Evolutionary conservation across 2,113 vertebrate genomes (phyloP).

Genomic region (Strix uralensis): DNA sequence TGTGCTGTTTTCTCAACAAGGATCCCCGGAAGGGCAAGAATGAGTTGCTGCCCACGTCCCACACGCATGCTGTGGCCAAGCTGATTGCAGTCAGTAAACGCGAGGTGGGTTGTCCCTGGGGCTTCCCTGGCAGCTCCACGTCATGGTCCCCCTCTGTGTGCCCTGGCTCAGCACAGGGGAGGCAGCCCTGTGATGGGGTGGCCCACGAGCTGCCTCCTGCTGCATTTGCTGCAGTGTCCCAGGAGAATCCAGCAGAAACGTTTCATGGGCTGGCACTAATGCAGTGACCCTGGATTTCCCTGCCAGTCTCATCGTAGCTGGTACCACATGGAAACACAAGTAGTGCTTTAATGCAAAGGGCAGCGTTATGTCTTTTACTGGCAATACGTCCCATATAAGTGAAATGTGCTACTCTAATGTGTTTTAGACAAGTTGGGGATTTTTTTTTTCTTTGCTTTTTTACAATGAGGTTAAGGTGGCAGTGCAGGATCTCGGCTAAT

Average conservation of each 20-base stretch:
- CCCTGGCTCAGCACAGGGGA: rapidly evolving
- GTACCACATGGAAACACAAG: not conserved
- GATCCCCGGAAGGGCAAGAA: not conserved
- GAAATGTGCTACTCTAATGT: not conserved
- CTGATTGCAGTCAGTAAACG: rapidly evolving
- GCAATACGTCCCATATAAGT: not conserved
- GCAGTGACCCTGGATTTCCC: not conserved
- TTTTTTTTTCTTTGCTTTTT: not conserved
- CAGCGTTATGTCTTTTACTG: not conserved
- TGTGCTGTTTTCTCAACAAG: not conserved
- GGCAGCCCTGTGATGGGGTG: rapidly evolving
- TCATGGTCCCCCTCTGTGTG: not conserved
- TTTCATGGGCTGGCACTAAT: not conserved
- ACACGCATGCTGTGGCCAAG: rapidly evolving
- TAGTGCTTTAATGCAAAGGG: not conserved
- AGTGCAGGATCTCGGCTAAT: not conserved
- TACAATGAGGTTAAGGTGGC: not conserved
- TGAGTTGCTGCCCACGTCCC: rapidly evolving
- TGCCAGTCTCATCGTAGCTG: rapidly evolving
- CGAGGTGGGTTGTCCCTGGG: rapidly evolving
- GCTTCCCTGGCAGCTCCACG: rapidly evolving
- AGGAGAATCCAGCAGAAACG: not conserved
- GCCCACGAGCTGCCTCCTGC: rapidly evolving
- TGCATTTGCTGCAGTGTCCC: not conserved
- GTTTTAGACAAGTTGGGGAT: not conserved